Percentiles rank a stretch among this genome's conserved stretches.
Conservation (phyloP, 1,140 invertebrate genomes). For the Rhopalosiphum maidis region DNA sequence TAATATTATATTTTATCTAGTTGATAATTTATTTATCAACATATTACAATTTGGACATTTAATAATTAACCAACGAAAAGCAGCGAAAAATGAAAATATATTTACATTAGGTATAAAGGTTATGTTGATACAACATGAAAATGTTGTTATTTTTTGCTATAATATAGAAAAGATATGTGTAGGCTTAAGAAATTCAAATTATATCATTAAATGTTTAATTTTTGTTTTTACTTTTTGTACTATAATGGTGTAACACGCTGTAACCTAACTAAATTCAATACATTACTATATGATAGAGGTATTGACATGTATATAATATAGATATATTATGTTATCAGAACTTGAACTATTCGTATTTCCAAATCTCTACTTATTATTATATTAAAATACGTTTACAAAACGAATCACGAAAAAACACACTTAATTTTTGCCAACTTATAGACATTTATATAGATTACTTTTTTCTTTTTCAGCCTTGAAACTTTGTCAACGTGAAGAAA, state of each 20-base stretch:
- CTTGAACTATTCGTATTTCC: not conserved
- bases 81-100: too few species aligned
- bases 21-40: too few species aligned
- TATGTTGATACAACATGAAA: too few species aligned
- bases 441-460: not conserved
- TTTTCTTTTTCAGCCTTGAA: not conserved
- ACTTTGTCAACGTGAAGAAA: not conserved
- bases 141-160: not conserved
- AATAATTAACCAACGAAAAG: too few species aligned
- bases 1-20: too few species aligned
- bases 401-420: not conserved
- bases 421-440: not conserved
- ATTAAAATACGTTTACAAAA: constrained; percentile 3
- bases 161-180: not conserved
- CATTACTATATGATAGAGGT: too few species aligned
- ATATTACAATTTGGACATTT: too few species aligned
- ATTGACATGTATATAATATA: too few species aligned
- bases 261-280: too few species aligned
- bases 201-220: not conserved
- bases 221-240: not conserved
- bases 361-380: not conserved
- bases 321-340: not conserved
- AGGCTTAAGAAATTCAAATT: too few species aligned
- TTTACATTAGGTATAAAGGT: too few species aligned
- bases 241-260: too few species aligned